phyloP scores from a whole-genome alignment of 2,113 vertebrate species.

The Canis aureus region DNA sequence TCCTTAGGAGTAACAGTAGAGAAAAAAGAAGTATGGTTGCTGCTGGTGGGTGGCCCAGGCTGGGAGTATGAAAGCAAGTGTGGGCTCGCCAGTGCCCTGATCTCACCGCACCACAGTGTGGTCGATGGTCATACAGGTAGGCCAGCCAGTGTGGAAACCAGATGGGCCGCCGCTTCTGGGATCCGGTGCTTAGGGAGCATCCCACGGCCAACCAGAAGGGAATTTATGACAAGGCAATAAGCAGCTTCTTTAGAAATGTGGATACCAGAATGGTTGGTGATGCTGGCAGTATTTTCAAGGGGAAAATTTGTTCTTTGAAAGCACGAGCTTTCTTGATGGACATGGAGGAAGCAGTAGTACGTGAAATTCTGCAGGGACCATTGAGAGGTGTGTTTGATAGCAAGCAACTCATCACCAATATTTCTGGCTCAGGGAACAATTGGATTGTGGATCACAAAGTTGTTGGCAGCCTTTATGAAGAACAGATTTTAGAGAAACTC shows the following conservation, averaged over 20 bases:
- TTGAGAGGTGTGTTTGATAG: conserved; percentile 95
- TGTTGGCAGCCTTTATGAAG: conserved; percentile 92
- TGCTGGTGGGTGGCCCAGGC: neutral
- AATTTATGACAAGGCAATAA: neutral
- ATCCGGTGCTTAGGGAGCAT: neutral
- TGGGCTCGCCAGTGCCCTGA: neutral
- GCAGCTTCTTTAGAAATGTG: neutral
- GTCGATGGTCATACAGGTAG: neutral
- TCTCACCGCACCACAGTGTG: fast-evolving
- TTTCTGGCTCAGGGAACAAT: conserved; percentile 98
- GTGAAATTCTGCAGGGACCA: conserved; percentile 95
- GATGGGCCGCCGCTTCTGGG: neutral
- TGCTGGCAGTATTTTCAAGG: conserved; percentile 85
- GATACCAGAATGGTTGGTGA: conserved; percentile 83
- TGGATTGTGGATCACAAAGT: conserved; percentile 95
- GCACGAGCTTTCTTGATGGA: conserved; percentile 96
- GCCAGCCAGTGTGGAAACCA: neutral
- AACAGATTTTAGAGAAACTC: conserved; percentile 93
- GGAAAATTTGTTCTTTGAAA: conserved; percentile 94
- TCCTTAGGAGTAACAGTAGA: neutral
- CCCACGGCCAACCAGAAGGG: neutral
- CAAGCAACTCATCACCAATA: conserved; percentile 95
- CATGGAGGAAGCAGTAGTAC: conserved; percentile 97
- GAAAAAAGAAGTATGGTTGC: neutral
- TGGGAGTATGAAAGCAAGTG: neutral